phyloP scores from a whole-genome alignment of 2,113 vertebrate genomes.

The Sula dactylatra region DNA sequence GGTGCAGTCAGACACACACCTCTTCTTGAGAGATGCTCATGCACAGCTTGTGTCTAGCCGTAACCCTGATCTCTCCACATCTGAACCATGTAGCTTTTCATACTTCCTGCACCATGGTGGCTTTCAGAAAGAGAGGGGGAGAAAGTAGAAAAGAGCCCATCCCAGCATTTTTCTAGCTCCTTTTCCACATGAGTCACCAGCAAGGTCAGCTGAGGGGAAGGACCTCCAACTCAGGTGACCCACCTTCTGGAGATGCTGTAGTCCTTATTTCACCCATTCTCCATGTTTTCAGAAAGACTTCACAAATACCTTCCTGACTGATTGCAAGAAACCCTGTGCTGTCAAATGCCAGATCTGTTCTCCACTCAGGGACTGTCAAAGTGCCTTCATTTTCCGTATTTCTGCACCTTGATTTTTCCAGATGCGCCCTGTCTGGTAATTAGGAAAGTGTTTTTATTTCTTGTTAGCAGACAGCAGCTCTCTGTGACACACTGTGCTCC shows the following conservation, averaged over 20 bases:
- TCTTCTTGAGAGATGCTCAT: neutral
- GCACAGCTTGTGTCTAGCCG: neutral
- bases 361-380: neutral
- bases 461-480: neutral
- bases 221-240: rapidly evolving
- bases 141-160: neutral
- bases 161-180: neutral
- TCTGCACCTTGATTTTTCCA: neutral
- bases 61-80: neutral
- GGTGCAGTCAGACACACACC: neutral
- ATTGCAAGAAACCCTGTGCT: neutral
- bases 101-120: neutral
- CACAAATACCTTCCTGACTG: neutral
- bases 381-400: neutral
- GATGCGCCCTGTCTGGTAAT: neutral
- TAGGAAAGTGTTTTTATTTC: neutral
- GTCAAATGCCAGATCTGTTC: neutral
- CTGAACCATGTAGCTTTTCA: neutral
- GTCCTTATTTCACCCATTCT: neutral
- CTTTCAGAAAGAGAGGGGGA: neutral
- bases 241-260: neutral
- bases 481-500: neutral
- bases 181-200: neutral
- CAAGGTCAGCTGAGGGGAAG: neutral
- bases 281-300: neutral